Percentiles rank a stretch among this genome's conserved stretches.
phyloP scores from a whole-genome alignment of 1,140 invertebrate genomes.

The Phymorhynchus buccinoides region DNA sequence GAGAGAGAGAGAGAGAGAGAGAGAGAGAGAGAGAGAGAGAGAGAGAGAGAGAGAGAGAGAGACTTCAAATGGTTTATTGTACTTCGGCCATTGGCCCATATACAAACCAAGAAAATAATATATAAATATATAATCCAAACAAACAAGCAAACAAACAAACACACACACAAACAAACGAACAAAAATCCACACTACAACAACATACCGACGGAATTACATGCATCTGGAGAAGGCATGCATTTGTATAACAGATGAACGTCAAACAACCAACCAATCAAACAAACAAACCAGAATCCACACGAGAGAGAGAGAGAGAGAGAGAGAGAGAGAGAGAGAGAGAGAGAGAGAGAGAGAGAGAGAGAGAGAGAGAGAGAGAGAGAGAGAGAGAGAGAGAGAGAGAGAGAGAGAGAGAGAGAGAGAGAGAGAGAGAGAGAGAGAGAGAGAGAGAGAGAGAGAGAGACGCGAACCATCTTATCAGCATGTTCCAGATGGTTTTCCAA shows the following conservation, averaged over 20 bases:
- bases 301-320: background rate
- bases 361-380: background rate
- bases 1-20: background rate
- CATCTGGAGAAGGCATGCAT: no score
- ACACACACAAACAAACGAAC: no score
- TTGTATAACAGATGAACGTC: no score
- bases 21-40: background rate
- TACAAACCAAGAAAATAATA: no score
- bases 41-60: background rate
- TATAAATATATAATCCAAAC: no score
- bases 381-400: background rate
- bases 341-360: background rate
- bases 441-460: background rate
- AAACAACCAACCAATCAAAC: no score
- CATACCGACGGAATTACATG: no score
- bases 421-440: background rate
- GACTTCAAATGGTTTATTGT: no score
- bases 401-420: background rate
- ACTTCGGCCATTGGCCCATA: background rate
- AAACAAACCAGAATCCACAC: no score
- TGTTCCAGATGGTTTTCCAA: background rate
- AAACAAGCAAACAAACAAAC: no score
- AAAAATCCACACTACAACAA: no score
- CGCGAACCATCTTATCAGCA: constrained; percentile 6
- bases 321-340: background rate